These are phyloP conservation scores for Chrosomus eos DNA, from an alignment of 2,797 vertebrate genomes.

Conservation along the genomic window DNA sequence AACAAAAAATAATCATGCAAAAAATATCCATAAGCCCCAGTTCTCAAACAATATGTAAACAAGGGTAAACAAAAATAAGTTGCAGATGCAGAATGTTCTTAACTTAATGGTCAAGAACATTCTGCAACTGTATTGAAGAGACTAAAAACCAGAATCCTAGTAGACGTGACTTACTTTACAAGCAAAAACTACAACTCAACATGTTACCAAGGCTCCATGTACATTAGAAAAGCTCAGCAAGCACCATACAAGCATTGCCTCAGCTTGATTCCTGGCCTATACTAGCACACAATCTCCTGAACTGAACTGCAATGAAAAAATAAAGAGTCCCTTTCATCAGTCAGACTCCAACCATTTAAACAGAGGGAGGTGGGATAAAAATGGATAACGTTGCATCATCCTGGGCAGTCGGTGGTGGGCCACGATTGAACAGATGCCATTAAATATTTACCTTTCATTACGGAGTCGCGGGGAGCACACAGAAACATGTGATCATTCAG, in stretches of 20 bases:
- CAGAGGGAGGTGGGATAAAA: slow-evolving; percentile 54
- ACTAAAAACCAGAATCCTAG: not conserved
- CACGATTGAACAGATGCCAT: slow-evolving; percentile 58
- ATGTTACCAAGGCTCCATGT: not conserved
- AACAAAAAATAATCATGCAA: not conserved
- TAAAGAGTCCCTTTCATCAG: slow-evolving; percentile 53
- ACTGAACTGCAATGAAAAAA: slow-evolving; percentile 28
- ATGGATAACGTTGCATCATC: slow-evolving; percentile 62
- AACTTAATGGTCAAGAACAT: not conserved
- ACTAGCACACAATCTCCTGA: slow-evolving; percentile 1
- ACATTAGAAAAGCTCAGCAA: slow-evolving; percentile 12
- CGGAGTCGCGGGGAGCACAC: slow-evolving; percentile 35
- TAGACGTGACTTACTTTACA: not conserved
- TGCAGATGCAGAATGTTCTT: not conserved
- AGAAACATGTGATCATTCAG: slow-evolving; percentile 52
- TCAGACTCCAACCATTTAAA: slow-evolving; percentile 48
- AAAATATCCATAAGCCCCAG: not conserved
- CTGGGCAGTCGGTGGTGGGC: slow-evolving; percentile 43
- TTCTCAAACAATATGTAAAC: not conserved
- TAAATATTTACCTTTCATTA: slow-evolving; percentile 65
- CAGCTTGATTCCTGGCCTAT: slow-evolving; percentile 16
- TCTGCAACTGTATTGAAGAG: not conserved
- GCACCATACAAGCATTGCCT: not conserved
- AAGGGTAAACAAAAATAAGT: not conserved
- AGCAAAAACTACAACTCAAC: not conserved